phyloP scores from a whole-genome alignment of 2,888 invertebrate genomes.

The Drosophila maculinotata region DNA sequence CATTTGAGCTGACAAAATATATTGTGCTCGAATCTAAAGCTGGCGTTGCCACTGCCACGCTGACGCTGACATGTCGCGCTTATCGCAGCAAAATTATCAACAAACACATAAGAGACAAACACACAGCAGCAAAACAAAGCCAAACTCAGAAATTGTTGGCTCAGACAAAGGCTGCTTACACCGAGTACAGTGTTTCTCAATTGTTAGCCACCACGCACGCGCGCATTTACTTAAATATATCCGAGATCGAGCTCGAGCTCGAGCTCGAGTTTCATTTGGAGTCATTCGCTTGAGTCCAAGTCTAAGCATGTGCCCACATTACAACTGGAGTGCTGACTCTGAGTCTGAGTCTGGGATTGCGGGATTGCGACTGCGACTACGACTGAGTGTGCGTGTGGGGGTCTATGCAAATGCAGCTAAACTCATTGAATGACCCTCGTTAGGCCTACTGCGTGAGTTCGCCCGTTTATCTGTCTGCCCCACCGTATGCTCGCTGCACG shows the following conservation, averaged over 20 bases:
- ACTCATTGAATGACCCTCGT: slow-evolving; percentile 78
- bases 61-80: slow-evolving; percentile 82
- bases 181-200: slow-evolving; percentile 78
- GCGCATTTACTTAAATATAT: slow-evolving; percentile 80
- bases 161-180: slow-evolving; percentile 48
- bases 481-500: slow-evolving; percentile 28
- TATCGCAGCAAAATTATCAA: slow-evolving; percentile 80
- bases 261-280: slow-evolving; percentile 68
- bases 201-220: slow-evolving; percentile 81
- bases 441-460: slow-evolving; percentile 62
- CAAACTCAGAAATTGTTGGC: slow-evolving; percentile 45
- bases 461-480: slow-evolving; percentile 29
- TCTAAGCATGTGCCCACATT: slow-evolving; percentile 72
- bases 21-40: slow-evolving; percentile 80
- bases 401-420: slow-evolving; percentile 71
- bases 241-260: slow-evolving; percentile 74
- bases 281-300: slow-evolving; percentile 23
- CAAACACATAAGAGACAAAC: slow-evolving; percentile 56
- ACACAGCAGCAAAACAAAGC: slow-evolving; percentile 43
- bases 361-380: background rate
- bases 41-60: slow-evolving; percentile 55
- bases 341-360: slow-evolving; percentile 1
- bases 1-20: slow-evolving; percentile 81
- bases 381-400: slow-evolving; percentile 54
- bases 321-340: slow-evolving; percentile 40